phyloP scores from a whole-genome alignment of 2,113 vertebrate genomes.

The Motacilla alba region DNA sequence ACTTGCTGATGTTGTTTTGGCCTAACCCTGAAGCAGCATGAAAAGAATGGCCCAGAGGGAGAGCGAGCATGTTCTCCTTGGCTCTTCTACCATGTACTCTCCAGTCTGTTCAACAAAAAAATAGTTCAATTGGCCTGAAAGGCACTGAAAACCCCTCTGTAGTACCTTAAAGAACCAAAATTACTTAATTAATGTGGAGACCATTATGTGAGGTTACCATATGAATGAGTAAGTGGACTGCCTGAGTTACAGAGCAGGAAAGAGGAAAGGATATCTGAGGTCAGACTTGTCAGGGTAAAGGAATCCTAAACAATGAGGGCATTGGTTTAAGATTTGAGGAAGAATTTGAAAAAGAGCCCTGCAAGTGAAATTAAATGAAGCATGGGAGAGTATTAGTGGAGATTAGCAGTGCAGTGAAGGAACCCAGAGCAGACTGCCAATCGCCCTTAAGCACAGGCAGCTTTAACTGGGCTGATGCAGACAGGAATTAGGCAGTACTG shows the following conservation, averaged over 20 bases:
- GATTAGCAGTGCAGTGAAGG: slow-evolving; percentile 65
- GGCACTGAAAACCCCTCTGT: slow-evolving; percentile 54
- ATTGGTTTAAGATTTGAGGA: slow-evolving; percentile 73
- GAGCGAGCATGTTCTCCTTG: slow-evolving; percentile 35
- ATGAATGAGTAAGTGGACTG: slow-evolving; percentile 80
- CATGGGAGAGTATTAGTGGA: slow-evolving; percentile 69
- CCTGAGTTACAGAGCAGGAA: slow-evolving; percentile 73
- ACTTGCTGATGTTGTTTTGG: slow-evolving; percentile 71
- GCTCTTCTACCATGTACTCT: slow-evolving; percentile 57
- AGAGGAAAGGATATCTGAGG: slow-evolving; percentile 80
- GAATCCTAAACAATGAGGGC: slow-evolving; percentile 78
- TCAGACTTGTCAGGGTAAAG: slow-evolving; percentile 81
- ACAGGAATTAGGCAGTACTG: slow-evolving; percentile 11
- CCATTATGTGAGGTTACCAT: slow-evolving; percentile 83
- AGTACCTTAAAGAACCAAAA: slow-evolving; percentile 60
- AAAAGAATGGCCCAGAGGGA: slow-evolving; percentile 51
- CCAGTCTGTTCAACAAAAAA: slow-evolving; percentile 18
- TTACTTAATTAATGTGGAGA: slow-evolving; percentile 77
- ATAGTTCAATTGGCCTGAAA: slow-evolving; percentile 57
- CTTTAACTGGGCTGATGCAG: slow-evolving; percentile 49
- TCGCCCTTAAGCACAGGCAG: slow-evolving; percentile 44
- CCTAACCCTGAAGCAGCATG: slow-evolving; percentile 39
- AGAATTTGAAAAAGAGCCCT: slow-evolving; percentile 61
- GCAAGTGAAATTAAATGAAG: slow-evolving; percentile 74
- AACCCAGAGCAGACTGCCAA: slow-evolving; percentile 61